Conservation (phyloP, 2,113 vertebrate species). For the Coturnix japonica region DNA sequence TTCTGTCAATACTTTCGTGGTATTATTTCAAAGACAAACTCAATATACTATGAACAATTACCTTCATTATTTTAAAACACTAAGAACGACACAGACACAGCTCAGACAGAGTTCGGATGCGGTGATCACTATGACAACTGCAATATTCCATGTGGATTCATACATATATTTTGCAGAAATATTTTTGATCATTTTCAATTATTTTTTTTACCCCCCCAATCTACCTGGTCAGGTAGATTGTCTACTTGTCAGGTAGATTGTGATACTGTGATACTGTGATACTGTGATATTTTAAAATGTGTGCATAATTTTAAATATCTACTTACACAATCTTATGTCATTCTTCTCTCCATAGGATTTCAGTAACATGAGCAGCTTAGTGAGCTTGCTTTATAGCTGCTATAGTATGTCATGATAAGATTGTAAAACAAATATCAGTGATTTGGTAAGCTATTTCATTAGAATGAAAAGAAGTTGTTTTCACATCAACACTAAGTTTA, state of each 20-base stretch:
- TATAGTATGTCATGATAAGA: background rate
- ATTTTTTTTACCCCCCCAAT: no score
- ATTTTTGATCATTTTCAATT: no score
- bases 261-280: no score
- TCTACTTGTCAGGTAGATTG: no score
- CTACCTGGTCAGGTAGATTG: no score
- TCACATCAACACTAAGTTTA: background rate
- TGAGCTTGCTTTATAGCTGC: background rate
- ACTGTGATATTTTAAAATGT: background rate
- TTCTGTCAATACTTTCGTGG: constrained; percentile 70
- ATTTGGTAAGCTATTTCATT: background rate
- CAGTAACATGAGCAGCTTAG: background rate
- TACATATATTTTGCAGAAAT: no score
- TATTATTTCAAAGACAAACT: constrained; percentile 71
- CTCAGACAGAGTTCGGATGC: constrained; percentile 77
- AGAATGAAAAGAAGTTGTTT: background rate
- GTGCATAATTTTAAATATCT: background rate
- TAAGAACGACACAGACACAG: constrained; percentile 17
- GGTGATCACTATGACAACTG: background rate
- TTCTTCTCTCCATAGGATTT: background rate
- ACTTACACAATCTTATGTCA: background rate
- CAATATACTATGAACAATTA: constrained; percentile 58
- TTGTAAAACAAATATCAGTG: background rate
- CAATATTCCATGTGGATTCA: background rate
- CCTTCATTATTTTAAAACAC: constrained; percentile 70